Base-by-base conservation (phyloP, 2,113 vertebrate species). In the Rhinopomastus cyanomelas region DNA sequence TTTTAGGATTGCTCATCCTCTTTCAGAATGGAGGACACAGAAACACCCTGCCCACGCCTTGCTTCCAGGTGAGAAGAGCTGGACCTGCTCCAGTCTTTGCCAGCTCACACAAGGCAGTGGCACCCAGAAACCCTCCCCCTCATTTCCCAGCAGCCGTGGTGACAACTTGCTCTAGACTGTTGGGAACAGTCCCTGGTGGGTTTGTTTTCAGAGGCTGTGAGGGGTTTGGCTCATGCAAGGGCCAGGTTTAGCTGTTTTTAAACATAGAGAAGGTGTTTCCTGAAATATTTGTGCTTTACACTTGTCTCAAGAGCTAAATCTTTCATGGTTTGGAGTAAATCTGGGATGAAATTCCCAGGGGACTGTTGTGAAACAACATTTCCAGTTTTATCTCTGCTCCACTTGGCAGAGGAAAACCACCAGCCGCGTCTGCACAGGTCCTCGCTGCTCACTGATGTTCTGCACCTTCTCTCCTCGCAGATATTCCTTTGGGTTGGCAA, bases 401-500 rank as follows among this genome's bases (percentile, higher is more conserved):
- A 17, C 1, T 11, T 73, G 81, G 36, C 39, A 59, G 27, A 13
- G 19, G 27, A 46, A 71, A 66, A 2, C 39, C 56, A 76, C 42
- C 17, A 87, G 17, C 84, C 2, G 0, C 19, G 6, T 55, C 27
- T 85, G 46, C 67, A 42, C 81, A 39, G 52, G 36, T 68, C 39
- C 71, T 44, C 4, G 14, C 30, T 66, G 2, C 93, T 75, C 36
- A 1, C 42, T 46, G 62, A 48, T 66, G 75, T 64, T 55, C 32
- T 71, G 7, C 49, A n/a, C 34, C 27, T 72, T 49, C 30, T 91
- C 32, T 64, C 36, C 34, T 39, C 48, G 69, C 81, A 99, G 98
- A 84, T 99, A 92, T 99, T 99, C 97, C 95, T 99, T 42, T 99
- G 98, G 98, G 44, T 99, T 16, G 98, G 98, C 76, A 97, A 91